These are phyloP conservation scores for Mola mola DNA, from an alignment of 2,113 vertebrate species.

Conservation along the genomic window DNA sequence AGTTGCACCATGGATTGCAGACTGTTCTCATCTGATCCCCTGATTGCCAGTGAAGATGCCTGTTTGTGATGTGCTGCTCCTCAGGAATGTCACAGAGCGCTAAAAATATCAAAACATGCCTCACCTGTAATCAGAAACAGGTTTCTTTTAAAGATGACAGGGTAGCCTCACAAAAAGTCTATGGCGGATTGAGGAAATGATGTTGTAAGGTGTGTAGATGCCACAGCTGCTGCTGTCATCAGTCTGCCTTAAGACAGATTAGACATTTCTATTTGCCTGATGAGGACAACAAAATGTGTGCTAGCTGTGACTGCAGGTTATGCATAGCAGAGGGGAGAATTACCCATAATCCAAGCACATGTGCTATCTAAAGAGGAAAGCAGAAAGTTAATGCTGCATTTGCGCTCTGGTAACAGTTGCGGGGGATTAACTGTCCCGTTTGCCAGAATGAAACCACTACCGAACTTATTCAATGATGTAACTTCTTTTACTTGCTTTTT, in stretches of 20 bases:
- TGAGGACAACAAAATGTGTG: not conserved
- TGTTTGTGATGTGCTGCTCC: not conserved
- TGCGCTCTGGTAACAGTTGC: constrained; percentile 2
- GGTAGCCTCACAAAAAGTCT: no score
- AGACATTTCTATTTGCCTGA: not conserved
- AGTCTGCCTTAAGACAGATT: not conserved
- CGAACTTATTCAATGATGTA: no score
- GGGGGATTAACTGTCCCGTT: constrained; percentile 5
- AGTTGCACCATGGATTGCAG: no score
- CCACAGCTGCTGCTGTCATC: no score
- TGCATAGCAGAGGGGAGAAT: not conserved
- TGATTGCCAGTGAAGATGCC: not conserved
- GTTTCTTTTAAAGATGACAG: not conserved
- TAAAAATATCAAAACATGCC: not conserved
- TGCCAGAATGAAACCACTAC: not conserved
- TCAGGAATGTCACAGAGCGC: not conserved
- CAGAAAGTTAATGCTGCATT: constrained; percentile 1
- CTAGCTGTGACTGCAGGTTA: not conserved
- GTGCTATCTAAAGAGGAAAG: no score
- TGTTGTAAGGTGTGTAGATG: no score
- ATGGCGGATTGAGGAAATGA: no score
- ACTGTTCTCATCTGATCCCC: not conserved
- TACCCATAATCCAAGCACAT: no score
- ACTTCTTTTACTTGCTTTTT: no score
- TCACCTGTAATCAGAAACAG: constrained; percentile 7